A percentile compares a stretch with the other conserved stretches of the same genome.
Conservation (phyloP, 2,888 invertebrate species). For the Leptopterna dolabrata region DNA sequence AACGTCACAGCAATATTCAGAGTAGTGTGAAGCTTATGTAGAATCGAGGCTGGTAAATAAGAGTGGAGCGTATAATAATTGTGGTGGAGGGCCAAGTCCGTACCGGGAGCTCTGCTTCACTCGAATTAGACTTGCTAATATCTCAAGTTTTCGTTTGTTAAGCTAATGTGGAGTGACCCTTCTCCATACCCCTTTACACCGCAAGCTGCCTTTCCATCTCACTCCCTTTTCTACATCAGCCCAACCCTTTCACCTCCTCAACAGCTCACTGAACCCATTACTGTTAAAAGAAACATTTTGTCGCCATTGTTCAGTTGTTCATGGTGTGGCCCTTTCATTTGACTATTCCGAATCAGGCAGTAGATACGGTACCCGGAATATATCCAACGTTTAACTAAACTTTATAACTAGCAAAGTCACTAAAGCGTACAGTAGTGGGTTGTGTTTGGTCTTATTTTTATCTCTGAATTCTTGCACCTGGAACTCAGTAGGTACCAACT, state of each 20-base stretch:
- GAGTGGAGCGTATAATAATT: slow-evolving; percentile 33
- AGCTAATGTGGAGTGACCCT: slow-evolving; percentile 38
- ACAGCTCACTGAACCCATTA: slow-evolving; percentile 6
- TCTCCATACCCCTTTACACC: background rate
- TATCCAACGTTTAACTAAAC: too few relatives aligned
- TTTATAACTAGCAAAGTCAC: too few relatives aligned
- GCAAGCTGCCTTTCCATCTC: background rate
- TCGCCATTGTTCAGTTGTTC: background rate
- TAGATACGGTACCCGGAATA: too few relatives aligned
- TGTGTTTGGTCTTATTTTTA: too few relatives aligned
- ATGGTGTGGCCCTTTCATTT: too few relatives aligned
- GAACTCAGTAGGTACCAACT: too few relatives aligned
- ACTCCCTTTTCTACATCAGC: background rate
- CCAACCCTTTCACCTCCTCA: slow-evolving; percentile 19
- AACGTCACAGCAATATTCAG: too few relatives aligned
- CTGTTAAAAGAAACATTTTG: slow-evolving; percentile 32
- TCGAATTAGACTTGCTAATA: slow-evolving; percentile 37
- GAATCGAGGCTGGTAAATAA: slow-evolving; percentile 3
- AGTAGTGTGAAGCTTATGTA: background rate
- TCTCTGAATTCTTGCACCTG: too few relatives aligned
- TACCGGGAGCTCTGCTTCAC: slow-evolving; percentile 23
- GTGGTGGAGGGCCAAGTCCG: slow-evolving; percentile 27
- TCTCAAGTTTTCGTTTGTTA: slow-evolving; percentile 39
- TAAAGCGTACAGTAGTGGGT: too few relatives aligned
- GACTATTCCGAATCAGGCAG: too few relatives aligned